phyloP scores from a whole-genome alignment of 2,797 vertebrate species.

The Chelonia mydas region DNA sequence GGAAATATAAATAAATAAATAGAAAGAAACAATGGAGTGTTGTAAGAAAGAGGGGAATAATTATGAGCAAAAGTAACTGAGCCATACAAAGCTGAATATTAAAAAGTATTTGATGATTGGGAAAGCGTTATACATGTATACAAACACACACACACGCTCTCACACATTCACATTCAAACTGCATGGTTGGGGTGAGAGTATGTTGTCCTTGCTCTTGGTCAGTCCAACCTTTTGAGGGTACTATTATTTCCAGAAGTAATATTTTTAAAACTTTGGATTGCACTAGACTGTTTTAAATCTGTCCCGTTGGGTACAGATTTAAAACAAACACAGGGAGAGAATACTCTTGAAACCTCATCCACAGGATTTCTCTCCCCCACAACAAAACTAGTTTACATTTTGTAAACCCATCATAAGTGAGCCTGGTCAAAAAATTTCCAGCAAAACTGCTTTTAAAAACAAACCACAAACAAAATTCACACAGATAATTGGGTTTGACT shows the following conservation, averaged over 20 bases:
- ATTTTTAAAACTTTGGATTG: neutral
- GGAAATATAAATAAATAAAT: constrained; percentile 37
- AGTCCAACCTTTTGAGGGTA: neutral
- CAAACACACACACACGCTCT: neutral
- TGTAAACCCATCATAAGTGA: neutral
- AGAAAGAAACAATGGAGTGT: neutral
- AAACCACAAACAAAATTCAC: neutral
- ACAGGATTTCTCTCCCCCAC: neutral
- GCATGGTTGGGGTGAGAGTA: neutral
- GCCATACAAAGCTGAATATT: accelerated
- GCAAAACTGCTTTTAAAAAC: neutral
- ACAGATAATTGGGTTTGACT: neutral
- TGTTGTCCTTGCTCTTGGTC: neutral
- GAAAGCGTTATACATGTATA: neutral
- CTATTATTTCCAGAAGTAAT: neutral
- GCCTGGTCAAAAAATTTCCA: neutral
- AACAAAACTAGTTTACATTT: neutral
- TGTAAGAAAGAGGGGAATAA: neutral
- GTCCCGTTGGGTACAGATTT: neutral
- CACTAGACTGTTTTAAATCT: neutral
- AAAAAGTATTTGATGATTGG: neutral
- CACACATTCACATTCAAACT: neutral
- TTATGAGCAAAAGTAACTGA: neutral
- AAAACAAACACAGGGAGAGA: neutral
- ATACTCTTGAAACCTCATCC: neutral